A percentile compares a stretch with the other conserved stretches of the same genome.
Conservation (phyloP, 2,113 vertebrate species). For the Okapia johnstoni region DNA sequence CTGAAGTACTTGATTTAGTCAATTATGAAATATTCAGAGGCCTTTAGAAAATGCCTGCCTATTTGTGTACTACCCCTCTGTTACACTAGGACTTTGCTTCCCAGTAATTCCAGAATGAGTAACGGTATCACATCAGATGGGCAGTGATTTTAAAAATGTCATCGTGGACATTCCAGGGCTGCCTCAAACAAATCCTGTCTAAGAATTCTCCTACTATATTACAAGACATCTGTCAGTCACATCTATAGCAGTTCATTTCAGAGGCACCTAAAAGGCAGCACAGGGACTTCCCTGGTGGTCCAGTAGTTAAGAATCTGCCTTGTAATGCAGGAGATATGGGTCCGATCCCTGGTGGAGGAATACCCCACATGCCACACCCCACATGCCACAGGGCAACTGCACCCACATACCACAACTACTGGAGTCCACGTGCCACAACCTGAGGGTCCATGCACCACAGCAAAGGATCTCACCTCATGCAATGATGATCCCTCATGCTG, state of each 20-base stretch:
- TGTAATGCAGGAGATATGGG: neutral
- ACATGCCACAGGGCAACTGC: neutral
- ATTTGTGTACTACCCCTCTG: neutral
- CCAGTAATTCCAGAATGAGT: neutral
- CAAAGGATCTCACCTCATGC: neutral
- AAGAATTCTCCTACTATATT: neutral
- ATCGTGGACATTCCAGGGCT: neutral
- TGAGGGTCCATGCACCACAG: neutral
- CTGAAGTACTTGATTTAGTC: neutral
- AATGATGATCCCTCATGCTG: fast-evolving
- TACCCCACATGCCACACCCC: neutral
- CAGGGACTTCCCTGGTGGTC: neutral
- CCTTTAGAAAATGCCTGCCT: neutral
- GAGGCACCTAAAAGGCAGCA: neutral
- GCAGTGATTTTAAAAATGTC: neutral
- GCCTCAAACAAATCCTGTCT: neutral
- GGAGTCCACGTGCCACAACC: neutral
- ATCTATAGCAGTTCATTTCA: neutral
- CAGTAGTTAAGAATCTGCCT: neutral
- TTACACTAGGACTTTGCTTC: neutral
- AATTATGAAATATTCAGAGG: neutral
- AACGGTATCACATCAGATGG: neutral
- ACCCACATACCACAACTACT: neutral
- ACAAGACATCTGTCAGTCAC: neutral
- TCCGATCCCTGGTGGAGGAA: neutral